Percentiles rank a stretch among this genome's conserved stretches.
These are phyloP conservation scores for Diadophis punctatus DNA, from an alignment of 2,113 vertebrate species.

Conservation along the genomic window DNA sequence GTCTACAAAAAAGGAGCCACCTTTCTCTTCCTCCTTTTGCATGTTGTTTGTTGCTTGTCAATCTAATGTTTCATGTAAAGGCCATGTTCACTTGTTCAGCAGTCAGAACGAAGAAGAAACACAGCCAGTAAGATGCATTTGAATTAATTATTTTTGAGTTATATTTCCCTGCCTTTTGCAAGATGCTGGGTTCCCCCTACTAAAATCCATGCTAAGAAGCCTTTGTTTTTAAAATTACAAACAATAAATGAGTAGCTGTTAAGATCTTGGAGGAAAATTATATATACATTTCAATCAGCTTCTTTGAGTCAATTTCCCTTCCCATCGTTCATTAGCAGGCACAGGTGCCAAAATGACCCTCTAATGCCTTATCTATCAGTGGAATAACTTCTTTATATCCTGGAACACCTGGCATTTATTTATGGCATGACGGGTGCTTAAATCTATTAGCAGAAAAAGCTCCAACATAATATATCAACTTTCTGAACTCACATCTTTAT, in stretches of 20 bases:
- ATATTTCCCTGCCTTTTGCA: neutral
- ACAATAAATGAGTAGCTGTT: slow-evolving; percentile 68
- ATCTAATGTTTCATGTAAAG: neutral
- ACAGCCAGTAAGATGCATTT: slow-evolving; percentile 46
- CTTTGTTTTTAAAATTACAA: slow-evolving; percentile 73
- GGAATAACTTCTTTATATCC: slow-evolving; percentile 45
- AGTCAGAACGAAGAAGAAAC: slow-evolving; percentile 19
- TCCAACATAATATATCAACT: neutral
- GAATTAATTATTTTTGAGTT: slow-evolving; percentile 32
- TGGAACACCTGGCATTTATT: slow-evolving; percentile 26
- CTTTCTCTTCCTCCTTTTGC: neutral
- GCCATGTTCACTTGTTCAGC: neutral
- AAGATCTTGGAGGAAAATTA: slow-evolving; percentile 58
- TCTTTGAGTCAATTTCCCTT: slow-evolving; percentile 59
- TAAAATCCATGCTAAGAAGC: slow-evolving; percentile 58
- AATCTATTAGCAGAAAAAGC: neutral
- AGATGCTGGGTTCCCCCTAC: slow-evolving; percentile 39
- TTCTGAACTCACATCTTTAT: neutral
- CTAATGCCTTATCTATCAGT: slow-evolving; percentile 53
- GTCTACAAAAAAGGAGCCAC: neutral
- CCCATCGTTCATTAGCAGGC: slow-evolving; percentile 56
- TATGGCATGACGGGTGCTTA: neutral
- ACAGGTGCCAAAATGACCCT: slow-evolving; percentile 58
- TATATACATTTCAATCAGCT: slow-evolving; percentile 68
- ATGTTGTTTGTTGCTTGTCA: neutral